Conservation (phyloP, 2,797 vertebrate genomes). For the Eurystomus glaucurus region DNA sequence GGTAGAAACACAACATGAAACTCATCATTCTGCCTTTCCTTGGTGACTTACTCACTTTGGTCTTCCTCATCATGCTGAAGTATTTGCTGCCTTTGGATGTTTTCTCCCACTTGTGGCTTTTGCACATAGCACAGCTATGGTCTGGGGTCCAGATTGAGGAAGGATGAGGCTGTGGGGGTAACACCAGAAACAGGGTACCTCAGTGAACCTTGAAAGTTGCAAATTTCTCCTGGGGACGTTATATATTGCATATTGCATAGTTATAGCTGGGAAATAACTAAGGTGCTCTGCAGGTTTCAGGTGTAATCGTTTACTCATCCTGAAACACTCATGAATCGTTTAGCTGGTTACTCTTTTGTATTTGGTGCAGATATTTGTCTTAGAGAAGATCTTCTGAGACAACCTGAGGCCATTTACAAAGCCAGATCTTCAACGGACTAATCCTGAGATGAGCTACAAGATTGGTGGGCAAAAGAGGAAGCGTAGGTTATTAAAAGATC, state of each 20-base stretch:
- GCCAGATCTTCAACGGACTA: neutral
- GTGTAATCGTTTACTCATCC: neutral
- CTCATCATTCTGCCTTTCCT: neutral
- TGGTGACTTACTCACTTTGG: neutral
- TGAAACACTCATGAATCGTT: neutral
- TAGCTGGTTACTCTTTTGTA: neutral
- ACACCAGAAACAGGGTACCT: neutral
- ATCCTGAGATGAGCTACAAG: neutral
- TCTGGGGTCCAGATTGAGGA: neutral
- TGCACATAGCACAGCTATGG: neutral
- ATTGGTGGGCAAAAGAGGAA: neutral
- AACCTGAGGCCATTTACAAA: neutral
- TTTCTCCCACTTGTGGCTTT: neutral
- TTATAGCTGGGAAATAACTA: neutral
- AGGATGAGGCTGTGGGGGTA: neutral
- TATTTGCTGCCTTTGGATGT: neutral
- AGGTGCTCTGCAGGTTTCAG: neutral
- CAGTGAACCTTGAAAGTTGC: neutral
- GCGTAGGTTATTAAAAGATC: neutral
- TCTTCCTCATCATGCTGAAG: neutral
- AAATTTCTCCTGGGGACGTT: rapidly evolving
- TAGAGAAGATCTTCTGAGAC: neutral
- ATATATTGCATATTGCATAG: neutral
- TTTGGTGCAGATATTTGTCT: neutral
- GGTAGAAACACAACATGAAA: neutral